These are phyloP conservation scores for Drosophila demipolita DNA, from an alignment of 2,888 invertebrate species.

Conservation along the genomic window DNA sequence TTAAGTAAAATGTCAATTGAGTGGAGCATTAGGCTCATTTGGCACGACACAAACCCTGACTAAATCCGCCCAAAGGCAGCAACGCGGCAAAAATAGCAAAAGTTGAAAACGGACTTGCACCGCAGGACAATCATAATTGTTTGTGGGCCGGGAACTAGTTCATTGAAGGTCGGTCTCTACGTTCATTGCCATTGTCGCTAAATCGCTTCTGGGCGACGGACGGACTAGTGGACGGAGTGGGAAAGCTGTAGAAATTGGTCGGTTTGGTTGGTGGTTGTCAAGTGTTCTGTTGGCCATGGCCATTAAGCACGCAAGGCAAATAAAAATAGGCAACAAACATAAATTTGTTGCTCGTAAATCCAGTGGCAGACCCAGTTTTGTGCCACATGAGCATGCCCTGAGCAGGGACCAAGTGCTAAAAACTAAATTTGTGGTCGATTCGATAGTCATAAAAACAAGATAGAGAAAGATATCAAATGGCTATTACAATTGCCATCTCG, in stretches of 20 bases:
- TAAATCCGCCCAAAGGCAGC: constrained; percentile 21
- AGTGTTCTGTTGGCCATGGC: constrained; percentile 45
- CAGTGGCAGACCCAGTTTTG: constrained; percentile 57
- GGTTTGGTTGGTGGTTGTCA: constrained; percentile 1
- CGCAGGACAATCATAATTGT: constrained; percentile 54
- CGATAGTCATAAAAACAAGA: constrained; percentile 75
- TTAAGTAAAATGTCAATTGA: constrained; percentile 80
- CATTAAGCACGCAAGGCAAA: constrained; percentile 80
- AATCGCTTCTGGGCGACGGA: constrained; percentile 48
- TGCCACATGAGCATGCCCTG: constrained; percentile 64
- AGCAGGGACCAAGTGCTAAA: constrained; percentile 79
- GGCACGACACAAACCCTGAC: constrained; percentile 19
- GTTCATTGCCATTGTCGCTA: constrained; percentile 57
- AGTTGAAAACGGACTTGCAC: constrained; percentile 36
- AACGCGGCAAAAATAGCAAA: constrained; percentile 12
- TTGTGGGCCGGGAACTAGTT: constrained; percentile 43
- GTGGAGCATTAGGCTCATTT: constrained; percentile 68
- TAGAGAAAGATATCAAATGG: constrained; percentile 47
- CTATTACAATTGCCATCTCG: constrained; percentile 30
- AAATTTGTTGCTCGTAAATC: constrained; percentile 81
- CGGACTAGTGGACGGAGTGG: constrained; percentile 10
- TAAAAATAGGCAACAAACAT: constrained; percentile 80
- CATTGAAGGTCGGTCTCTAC: constrained; percentile 37
- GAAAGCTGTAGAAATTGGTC: background rate
- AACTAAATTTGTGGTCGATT: constrained; percentile 82